phyloP scores from a whole-genome alignment of 1,140 invertebrate genomes.

The Cheumatopsyche charites region DNA sequence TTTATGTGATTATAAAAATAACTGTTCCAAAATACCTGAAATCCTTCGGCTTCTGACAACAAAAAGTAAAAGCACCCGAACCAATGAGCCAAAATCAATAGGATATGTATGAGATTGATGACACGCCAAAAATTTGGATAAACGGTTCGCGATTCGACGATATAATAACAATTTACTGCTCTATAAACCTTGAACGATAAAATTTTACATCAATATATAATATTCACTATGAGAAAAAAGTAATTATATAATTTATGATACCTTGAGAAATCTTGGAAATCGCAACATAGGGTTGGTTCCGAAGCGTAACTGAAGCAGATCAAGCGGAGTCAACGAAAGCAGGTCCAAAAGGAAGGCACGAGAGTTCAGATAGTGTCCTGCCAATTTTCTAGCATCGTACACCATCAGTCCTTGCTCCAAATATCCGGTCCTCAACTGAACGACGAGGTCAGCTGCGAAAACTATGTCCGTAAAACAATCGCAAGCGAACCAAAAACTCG shows the following conservation, averaged over 20 bases:
- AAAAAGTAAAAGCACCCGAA: conserved; percentile 97
- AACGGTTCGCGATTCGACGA: conserved; percentile 92
- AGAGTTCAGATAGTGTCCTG: conserved; percentile 86
- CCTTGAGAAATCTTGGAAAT: conserved; percentile 84
- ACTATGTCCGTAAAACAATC: conserved; percentile 86
- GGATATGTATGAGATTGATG: conserved; percentile 91
- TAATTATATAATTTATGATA: conserved; percentile 48
- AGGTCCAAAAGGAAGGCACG: conserved; percentile 87
- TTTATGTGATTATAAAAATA: too few relatives aligned
- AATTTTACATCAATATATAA: conserved; percentile 37
- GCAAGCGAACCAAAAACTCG: conserved; percentile 77
- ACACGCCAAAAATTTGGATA: conserved; percentile 97
- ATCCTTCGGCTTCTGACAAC: conserved; percentile 89
- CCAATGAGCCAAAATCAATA: conserved; percentile 94
- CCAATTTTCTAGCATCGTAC: conserved; percentile 88
- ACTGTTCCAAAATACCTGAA: conserved; percentile 68
- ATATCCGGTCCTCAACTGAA: conserved; percentile 95
- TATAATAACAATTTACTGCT: conserved; percentile 92
- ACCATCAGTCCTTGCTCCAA: conserved; percentile 94
- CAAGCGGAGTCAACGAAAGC: conserved; percentile 81
- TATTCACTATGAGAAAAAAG: background rate
- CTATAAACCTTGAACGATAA: conserved; percentile 77
- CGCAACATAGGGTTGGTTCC: conserved; percentile 81
- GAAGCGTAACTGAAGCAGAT: conserved; percentile 82
- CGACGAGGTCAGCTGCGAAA: conserved; percentile 84